Evolutionary conservation across 2,888 invertebrate genomes (phyloP).

Genomic region (Plagodis pulveraria): DNA sequence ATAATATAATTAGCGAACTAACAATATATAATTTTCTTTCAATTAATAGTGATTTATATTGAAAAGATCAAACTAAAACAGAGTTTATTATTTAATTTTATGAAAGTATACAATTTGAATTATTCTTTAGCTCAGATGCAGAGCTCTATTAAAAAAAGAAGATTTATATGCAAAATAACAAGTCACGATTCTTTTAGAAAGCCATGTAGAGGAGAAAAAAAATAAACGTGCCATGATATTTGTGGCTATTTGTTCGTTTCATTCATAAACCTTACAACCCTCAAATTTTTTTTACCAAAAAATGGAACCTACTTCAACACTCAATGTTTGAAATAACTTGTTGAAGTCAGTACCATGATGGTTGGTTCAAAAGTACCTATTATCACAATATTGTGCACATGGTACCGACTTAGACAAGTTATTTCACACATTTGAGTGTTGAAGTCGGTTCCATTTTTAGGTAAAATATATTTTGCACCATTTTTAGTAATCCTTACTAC

Average conservation of each 20-base stretch:
- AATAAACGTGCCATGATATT: slow-evolving; percentile 86
- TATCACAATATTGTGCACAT: too few relatives aligned
- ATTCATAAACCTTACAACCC: slow-evolving; percentile 47
- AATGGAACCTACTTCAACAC: too few relatives aligned
- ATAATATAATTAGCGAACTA: slow-evolving; percentile 82
- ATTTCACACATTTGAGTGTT: too few relatives aligned
- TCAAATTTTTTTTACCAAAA: too few relatives aligned
- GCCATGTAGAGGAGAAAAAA: slow-evolving; percentile 84
- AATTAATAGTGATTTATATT: slow-evolving; percentile 71
- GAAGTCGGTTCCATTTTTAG: too few relatives aligned
- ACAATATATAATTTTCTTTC: slow-evolving; percentile 79
- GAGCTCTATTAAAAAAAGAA: slow-evolving; percentile 78
- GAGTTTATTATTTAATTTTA: slow-evolving; percentile 84
- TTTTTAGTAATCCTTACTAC: too few relatives aligned
- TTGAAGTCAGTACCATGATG: too few relatives aligned
- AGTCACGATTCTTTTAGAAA: slow-evolving; percentile 85
- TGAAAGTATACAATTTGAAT: slow-evolving; percentile 81
- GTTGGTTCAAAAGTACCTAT: too few relatives aligned
- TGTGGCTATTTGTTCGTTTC: slow-evolving; percentile 76
- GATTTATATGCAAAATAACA: slow-evolving; percentile 83
- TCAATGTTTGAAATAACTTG: too few relatives aligned
- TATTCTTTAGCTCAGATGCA: slow-evolving; percentile 76
- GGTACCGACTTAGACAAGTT: too few relatives aligned
- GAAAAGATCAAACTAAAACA: slow-evolving; percentile 78
- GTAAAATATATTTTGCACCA: too few relatives aligned